Evolutionary conservation across 53 echinoderm and acorn worm species (phyloP).

Genomic region (Holothuria scabra): DNA sequence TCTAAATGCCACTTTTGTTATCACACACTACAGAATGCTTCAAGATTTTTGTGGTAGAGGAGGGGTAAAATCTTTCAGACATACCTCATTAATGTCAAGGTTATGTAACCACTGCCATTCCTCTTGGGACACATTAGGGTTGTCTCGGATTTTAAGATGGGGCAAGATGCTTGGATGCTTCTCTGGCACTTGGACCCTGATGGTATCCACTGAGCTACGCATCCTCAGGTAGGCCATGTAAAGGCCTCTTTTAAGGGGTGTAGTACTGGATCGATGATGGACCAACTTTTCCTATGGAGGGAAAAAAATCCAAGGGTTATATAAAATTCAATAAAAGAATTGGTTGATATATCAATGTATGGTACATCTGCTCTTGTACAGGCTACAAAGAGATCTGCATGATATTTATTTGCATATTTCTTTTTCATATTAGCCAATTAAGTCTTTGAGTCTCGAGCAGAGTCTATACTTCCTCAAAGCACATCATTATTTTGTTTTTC

Average conservation of each 20-base stretch:
- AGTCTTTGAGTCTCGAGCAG: too few relatives aligned
- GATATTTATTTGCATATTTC: too few relatives aligned
- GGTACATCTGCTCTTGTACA: too few relatives aligned
- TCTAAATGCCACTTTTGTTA: background rate
- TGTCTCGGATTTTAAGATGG: constrained; percentile 89
- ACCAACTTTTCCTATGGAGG: constrained; percentile 87
- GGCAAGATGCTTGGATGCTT: constrained; percentile 92
- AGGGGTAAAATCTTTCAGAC: background rate
- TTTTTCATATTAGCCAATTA: too few relatives aligned
- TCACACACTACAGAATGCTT: background rate
- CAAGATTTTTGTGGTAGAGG: background rate
- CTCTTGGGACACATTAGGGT: constrained; percentile 92
- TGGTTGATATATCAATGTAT: too few relatives aligned
- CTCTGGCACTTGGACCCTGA: constrained; percentile 94
- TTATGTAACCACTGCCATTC: constrained; percentile 99
- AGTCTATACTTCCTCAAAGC: too few relatives aligned
- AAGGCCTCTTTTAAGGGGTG: constrained; percentile 79
- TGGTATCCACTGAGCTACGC: constrained; percentile 91
- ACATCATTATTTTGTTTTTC: too few relatives aligned
- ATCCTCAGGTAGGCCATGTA: constrained; percentile 96
- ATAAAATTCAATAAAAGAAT: too few relatives aligned
- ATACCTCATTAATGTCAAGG: constrained; percentile 91
- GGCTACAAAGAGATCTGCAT: too few relatives aligned
- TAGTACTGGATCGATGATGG: constrained; percentile 82
- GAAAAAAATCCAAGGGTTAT: too few relatives aligned